Base-by-base conservation (phyloP, 2,797 vertebrate genomes). In the Alosa sapidissima region DNA sequence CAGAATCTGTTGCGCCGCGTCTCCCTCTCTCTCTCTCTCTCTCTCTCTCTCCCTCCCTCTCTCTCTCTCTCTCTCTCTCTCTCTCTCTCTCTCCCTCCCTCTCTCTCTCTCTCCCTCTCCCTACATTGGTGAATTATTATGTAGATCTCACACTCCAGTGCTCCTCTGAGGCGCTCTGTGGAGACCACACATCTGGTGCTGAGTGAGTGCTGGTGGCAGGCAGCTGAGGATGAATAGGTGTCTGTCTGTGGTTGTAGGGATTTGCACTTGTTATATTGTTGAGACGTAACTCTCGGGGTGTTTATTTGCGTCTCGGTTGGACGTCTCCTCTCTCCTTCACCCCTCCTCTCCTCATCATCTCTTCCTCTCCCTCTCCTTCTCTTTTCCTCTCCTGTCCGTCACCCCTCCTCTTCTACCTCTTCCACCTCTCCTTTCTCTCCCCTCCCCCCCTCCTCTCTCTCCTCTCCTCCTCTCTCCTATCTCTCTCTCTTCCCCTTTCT, bases 271-370 rank as follows among this genome's bases (percentile, higher is more conserved):
- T 65, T 28, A 68, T 13, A 68, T 33, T 36, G 10, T 36, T 68
- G 62, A 68, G 62, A 68, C 28, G 7, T 65, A 65, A 65, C 58
- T 68, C 9, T 54, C 6, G 49, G 51, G 49, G 3, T 11, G 62
- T 68, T 68, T 24, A 68, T 68, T 68, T 68, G 62, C 28, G 62
- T 68, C 62, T 68, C 62, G 28, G 11, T 68, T 65, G 60, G n/a
- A 33, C 16, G 2, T 2, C n/a, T 75, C 48, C 84, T 41, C 55
- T 24, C 28, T 62, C 54, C 10, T 54, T 48, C 19, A 45, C 82
- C 36, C 83, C 82, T 2, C 24, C 28, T 45, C 33, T 16, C 14
- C 68, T 41, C 68, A 28, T 45, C 16, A 7, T 41, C 33, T 41
- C 68, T 19, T 8, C 68, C 68, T 75, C 36, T 10, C 5, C 68